Conservation (phyloP, 2,888 invertebrate species). For the Glomeris marginata region DNA sequence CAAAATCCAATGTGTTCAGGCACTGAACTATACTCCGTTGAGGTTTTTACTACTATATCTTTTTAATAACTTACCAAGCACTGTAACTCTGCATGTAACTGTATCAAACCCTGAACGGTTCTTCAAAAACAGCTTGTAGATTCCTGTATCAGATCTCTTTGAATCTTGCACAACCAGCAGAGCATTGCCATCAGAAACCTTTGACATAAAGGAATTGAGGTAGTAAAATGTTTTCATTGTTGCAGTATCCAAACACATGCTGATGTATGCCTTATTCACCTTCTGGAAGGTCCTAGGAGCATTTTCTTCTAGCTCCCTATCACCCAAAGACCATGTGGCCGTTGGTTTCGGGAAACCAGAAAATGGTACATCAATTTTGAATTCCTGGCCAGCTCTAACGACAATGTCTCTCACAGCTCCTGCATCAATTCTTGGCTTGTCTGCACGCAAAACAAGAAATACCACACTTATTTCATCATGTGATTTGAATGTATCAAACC, state of each 20-base stretch:
- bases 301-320: slow-evolving; percentile 57
- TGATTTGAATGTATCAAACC: not conserved
- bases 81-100: slow-evolving; percentile 84
- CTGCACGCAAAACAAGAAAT: slow-evolving; percentile 36
- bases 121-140: slow-evolving; percentile 77
- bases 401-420: slow-evolving; percentile 87
- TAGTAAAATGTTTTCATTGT: not conserved
- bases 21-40: not conserved
- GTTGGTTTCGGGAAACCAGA: slow-evolving; percentile 91
- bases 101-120: slow-evolving; percentile 94
- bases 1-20: not conserved
- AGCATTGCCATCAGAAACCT: slow-evolving; percentile 72
- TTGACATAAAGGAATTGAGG: slow-evolving; percentile 20
- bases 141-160: slow-evolving; percentile 74
- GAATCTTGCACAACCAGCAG: slow-evolving; percentile 87
- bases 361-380: slow-evolving; percentile 91
- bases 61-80: slow-evolving; percentile 40
- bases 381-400: slow-evolving; percentile 94
- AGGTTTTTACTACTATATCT: not conserved
- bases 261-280: too few species aligned
- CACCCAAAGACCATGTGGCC: slow-evolving; percentile 84
- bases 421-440: slow-evolving; percentile 91
- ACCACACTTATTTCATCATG: not conserved
- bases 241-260: slow-evolving; percentile 1
- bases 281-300: slow-evolving; percentile 24